Base-by-base conservation (phyloP, 2,888 invertebrate species). In the Silvanus unidentatus region DNA sequence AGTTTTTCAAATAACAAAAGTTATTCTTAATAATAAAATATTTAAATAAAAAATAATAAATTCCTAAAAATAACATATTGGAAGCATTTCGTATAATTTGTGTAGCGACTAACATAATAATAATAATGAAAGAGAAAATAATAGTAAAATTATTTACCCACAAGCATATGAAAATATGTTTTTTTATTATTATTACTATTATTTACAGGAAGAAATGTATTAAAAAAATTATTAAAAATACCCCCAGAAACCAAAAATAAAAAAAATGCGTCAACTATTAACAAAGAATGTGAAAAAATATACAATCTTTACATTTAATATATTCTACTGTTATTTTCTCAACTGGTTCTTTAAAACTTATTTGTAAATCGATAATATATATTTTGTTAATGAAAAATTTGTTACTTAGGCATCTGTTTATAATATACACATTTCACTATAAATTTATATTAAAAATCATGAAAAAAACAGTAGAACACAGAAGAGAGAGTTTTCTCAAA, bases 1-100 rank as follows among this genome's bases (percentile, higher is more conserved):
- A 69, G 68, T 70, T 68, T 62, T 59, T 65, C n/a, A 67, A 68
- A 70, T 70, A 71, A 71, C 70, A 70, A 70, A 71, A 71, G 68
- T 68, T 64, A 67, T 69, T 63, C 59, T 65, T 68, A 66, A 65
- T 65, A 61, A 68, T 11, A 32, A 67, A 70, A 68, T 65, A 68
- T 65, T 66, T 66, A 66, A 66, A 66, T 65, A 65, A 64, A 66
- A 66, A 66, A 66, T 55, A 59, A 58, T 55, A 55, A 49, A 50
- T 43, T 60, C 62, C 59, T 64, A 65, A 60, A 64, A 65, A 55
- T 39, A 48, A 50, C 61, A 64, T 53, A 55, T 40, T 49, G 47
- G 48, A 51, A 51, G 51, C 51, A 43, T 48, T 61, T 49, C 59
- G 63, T 61, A 63, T 63, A 62, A 62, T 59, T 64, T 22, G 22